A percentile compares a stretch with the other conserved stretches of the same genome.
Evolutionary conservation across 2,888 invertebrate species (phyloP).

Genomic region (Fragum sueziense): DNA sequence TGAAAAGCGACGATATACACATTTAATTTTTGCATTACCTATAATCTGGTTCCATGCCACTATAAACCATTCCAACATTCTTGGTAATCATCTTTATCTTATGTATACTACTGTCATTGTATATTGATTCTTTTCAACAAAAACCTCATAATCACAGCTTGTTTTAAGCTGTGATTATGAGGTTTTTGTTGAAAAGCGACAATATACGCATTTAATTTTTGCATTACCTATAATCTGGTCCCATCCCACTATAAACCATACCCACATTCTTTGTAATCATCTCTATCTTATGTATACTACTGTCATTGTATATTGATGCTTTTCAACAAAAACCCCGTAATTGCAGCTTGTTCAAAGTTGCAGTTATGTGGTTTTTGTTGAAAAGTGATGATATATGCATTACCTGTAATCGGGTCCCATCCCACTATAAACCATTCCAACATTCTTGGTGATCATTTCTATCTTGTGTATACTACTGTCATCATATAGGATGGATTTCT

Average conservation of each 20-base stretch:
- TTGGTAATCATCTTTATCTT: slow-evolving; percentile 98
- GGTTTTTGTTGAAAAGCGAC: too few species aligned
- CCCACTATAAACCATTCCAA: slow-evolving; percentile 98
- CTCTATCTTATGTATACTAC: slow-evolving; percentile 98
- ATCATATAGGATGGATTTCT: slow-evolving; percentile 97
- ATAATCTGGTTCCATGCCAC: slow-evolving; percentile 87
- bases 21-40: too few species aligned
- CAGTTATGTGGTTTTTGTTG: too few species aligned
- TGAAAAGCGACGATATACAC: too few species aligned
- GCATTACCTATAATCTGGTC: slow-evolving; percentile 85
- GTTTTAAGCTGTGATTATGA: too few species aligned
- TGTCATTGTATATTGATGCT: slow-evolving; percentile 99
- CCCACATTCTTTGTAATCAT: slow-evolving; percentile 97
- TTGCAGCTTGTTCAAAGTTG: too few species aligned
- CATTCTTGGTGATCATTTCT: slow-evolving; percentile 96
- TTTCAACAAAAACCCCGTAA: too few species aligned
- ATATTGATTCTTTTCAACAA: too few species aligned
- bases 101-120: too few species aligned
- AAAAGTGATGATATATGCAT: too few species aligned
- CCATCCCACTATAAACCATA: slow-evolving; percentile 95
- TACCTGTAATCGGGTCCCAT: slow-evolving; percentile 86
- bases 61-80: slow-evolving; percentile 99
- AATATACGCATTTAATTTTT: too few species aligned
- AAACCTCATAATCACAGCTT: too few species aligned
- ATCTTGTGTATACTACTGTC: slow-evolving; percentile 98